Evolutionary conservation across 2,888 invertebrate species (phyloP).

Genomic region (Ommatoiulus sabulosus): DNA sequence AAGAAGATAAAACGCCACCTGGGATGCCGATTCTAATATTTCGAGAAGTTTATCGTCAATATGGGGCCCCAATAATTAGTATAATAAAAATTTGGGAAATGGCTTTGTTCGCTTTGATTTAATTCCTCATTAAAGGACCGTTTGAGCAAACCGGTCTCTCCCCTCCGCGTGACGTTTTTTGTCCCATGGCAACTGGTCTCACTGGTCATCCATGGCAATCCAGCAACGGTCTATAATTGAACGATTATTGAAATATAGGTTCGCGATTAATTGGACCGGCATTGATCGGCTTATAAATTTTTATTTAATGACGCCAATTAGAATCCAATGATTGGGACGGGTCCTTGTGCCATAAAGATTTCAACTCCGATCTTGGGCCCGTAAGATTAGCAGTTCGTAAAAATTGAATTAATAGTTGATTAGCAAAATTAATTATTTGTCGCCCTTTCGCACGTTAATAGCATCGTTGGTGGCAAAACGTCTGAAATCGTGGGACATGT

Average conservation of each 20-base stretch:
- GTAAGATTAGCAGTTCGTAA: background rate
- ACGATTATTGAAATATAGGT: too few species aligned
- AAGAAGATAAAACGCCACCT: background rate
- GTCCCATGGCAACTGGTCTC: background rate
- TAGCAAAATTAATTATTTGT: slow-evolving; percentile 12
- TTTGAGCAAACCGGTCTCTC: background rate
- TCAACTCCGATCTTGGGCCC: background rate
- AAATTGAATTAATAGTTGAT: slow-evolving; percentile 11
- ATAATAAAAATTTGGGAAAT: background rate
- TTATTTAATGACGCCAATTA: background rate
- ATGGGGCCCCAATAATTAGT: background rate
- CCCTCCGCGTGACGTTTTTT: background rate
- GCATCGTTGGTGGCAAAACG: background rate
- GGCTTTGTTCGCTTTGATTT: background rate
- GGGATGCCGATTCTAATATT: slow-evolving; percentile 16
- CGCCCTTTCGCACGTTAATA: background rate
- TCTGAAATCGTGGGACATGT: background rate
- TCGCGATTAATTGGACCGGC: background rate
- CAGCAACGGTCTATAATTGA: background rate
- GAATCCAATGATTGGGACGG: background rate
- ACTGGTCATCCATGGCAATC: background rate
- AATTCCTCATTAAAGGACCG: slow-evolving; percentile 35
- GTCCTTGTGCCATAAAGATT: background rate
- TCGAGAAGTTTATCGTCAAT: background rate
- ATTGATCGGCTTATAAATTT: background rate